Evolutionary conservation across 2,797 vertebrate genomes (phyloP).

Genomic region (Distichodus sexfasciatus): DNA sequence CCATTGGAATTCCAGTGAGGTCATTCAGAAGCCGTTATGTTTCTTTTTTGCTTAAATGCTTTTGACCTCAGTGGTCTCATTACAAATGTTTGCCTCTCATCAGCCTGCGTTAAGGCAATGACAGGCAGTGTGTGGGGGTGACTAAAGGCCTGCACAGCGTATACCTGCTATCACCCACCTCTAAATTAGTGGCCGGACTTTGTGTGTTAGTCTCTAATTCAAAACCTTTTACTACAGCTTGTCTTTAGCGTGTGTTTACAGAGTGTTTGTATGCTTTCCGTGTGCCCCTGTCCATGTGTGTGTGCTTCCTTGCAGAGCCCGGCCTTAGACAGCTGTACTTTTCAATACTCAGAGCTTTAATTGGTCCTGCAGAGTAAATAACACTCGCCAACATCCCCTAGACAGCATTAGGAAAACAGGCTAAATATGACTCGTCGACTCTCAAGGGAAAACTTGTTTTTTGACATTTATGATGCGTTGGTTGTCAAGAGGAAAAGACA

Average conservation of each 20-base stretch:
- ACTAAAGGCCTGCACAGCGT: conserved; percentile 34
- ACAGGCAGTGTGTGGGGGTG: conserved; percentile 47
- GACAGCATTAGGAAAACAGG: conserved; percentile 18
- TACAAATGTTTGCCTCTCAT: conserved; percentile 48
- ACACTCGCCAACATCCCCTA: conserved; percentile 20
- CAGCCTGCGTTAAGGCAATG: conserved; percentile 45
- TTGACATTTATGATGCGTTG: conserved; percentile 41
- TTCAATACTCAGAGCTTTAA: conserved; percentile 25
- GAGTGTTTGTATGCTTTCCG: conserved; percentile 40
- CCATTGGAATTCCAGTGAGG: conserved; percentile 39
- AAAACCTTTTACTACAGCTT: conserved; percentile 43
- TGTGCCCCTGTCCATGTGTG: conserved; percentile 13
- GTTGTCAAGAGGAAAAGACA: conserved; percentile 32
- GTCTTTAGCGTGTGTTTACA: conserved; percentile 56
- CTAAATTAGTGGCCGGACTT: conserved; percentile 51
- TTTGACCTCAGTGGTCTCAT: conserved; percentile 33
- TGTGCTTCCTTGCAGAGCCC: conserved; percentile 28
- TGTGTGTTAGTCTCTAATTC: conserved; percentile 52
- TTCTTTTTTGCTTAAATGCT: conserved; percentile 18
- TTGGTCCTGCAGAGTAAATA: conserved; percentile 23
- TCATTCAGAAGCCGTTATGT: conserved; percentile 26
- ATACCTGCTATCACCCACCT: conserved; percentile 49
- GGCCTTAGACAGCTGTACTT: conserved; percentile 18
- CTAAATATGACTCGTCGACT: conserved; percentile 23
- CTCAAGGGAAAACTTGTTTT: conserved; percentile 19